phyloP scores from a whole-genome alignment of 2,888 invertebrate genomes.

The Chrysotoxum bicinctum region DNA sequence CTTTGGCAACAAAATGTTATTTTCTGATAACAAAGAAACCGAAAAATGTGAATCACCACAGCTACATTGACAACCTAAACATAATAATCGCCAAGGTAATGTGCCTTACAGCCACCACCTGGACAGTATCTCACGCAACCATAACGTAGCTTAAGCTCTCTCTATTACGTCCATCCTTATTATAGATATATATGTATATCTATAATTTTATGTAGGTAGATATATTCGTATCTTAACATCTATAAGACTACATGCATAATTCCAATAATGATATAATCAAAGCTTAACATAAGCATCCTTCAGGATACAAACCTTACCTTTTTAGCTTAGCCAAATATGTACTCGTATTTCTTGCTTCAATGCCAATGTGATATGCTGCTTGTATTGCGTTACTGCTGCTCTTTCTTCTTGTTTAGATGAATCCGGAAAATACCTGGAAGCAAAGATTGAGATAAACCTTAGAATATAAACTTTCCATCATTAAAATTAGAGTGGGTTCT shows the following conservation, averaged over 20 bases:
- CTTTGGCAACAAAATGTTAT: constrained; percentile 58
- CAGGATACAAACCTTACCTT: constrained; percentile 60
- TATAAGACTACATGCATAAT: constrained; percentile 62
- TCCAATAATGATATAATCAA: constrained; percentile 70
- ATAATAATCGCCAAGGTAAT: constrained; percentile 60
- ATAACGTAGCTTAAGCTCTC: constrained; percentile 34
- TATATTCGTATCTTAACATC: constrained; percentile 57
- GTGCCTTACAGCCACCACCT: constrained; percentile 63
- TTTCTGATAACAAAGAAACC: constrained; percentile 54
- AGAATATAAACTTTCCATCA: constrained; percentile 69
- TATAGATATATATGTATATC: background rate
- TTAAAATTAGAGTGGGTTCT: constrained; percentile 70
- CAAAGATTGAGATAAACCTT: constrained; percentile 72
- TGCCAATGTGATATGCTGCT: constrained; percentile 37
- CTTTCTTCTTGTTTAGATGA: constrained; percentile 36
- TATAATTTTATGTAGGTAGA: background rate
- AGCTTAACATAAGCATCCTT: constrained; percentile 66
- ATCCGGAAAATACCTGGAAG: constrained; percentile 65
- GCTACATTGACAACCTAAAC: constrained; percentile 42
- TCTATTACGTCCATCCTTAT: constrained; percentile 20
- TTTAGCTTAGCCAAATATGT: constrained; percentile 58
- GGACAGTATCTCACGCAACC: constrained; percentile 67
- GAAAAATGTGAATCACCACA: constrained; percentile 36
- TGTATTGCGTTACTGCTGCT: background rate
- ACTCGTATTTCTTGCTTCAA: constrained; percentile 26